Conservation (phyloP, 2,113 vertebrate genomes). For the Myotis lucifugus region DNA sequence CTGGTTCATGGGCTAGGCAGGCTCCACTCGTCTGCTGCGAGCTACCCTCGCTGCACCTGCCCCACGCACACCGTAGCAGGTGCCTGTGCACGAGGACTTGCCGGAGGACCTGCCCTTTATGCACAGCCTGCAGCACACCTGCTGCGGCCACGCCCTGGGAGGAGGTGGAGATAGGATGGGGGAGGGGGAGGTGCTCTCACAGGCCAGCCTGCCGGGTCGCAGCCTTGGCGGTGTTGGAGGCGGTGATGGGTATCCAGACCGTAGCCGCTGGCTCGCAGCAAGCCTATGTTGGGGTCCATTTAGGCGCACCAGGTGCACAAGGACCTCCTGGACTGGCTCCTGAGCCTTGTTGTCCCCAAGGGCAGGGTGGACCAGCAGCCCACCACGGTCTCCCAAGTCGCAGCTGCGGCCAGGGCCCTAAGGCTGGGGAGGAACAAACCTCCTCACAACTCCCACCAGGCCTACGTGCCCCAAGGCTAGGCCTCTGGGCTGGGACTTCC, state of each 20-base stretch:
- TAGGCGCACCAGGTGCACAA: accelerated
- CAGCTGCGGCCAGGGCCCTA: accelerated
- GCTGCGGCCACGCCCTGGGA: neutral
- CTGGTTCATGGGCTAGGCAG: neutral
- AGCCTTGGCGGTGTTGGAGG: accelerated
- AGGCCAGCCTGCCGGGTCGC: neutral
- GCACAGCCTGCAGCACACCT: neutral
- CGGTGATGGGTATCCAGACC: neutral
- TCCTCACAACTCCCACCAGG: neutral
- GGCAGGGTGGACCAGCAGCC: neutral
- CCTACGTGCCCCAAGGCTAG: accelerated
- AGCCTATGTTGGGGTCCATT: neutral
- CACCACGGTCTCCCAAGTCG: neutral
- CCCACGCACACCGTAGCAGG: neutral
- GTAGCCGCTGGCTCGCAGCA: neutral
- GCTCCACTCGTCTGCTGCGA: accelerated
- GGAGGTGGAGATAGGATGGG: no score
- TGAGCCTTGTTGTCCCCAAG: neutral
- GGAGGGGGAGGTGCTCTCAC: no score
- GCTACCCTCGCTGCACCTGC: accelerated
- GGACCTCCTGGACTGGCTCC: neutral
- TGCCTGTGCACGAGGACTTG: neutral
- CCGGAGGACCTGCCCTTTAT: neutral
- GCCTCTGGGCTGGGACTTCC: neutral
- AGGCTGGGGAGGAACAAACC: neutral